phyloP scores from a whole-genome alignment of 2,888 invertebrate genomes.

The Xestia rhomboidea region DNA sequence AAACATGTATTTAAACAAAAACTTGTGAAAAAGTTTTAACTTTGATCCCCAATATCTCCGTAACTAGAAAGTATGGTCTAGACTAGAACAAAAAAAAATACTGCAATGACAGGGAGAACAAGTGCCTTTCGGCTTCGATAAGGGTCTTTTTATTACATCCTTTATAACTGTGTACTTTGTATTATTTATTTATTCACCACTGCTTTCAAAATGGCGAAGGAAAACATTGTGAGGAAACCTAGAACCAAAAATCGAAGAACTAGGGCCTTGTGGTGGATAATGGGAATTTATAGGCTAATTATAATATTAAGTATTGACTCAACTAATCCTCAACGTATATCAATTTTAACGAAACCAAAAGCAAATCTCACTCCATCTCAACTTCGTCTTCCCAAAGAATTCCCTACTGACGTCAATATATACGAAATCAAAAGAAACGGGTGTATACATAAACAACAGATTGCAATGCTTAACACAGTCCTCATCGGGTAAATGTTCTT shows the following conservation, averaged over 20 bases:
- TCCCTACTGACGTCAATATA: constrained; percentile 32
- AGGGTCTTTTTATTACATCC: too few relatives aligned
- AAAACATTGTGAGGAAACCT: not conserved
- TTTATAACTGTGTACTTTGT: not conserved
- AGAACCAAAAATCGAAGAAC: not conserved
- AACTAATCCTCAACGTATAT: not conserved
- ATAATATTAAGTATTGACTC: not conserved
- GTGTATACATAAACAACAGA: constrained; percentile 64
- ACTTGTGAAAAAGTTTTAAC: too few relatives aligned
- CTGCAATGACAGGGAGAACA: too few relatives aligned
- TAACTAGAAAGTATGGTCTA: too few relatives aligned
- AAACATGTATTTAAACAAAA: too few relatives aligned
- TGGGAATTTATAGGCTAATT: not conserved
- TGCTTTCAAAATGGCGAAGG: not conserved
- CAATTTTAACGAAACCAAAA: not conserved
- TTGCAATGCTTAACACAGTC: constrained; percentile 74
- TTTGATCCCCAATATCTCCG: too few relatives aligned
- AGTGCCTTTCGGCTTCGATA: too few relatives aligned
- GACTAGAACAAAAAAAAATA: too few relatives aligned
- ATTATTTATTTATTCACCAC: not conserved
- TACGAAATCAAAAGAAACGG: constrained; percentile 49
- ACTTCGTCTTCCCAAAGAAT: not conserved
- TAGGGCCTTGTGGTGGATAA: not conserved
- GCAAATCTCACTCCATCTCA: not conserved
- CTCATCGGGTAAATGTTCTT: constrained; percentile 72